A percentile compares a stretch with the other conserved stretches of the same genome.
These are phyloP conservation scores for Campaea margaritaria DNA, from an alignment of 2,888 invertebrate genomes.

Conservation along the genomic window DNA sequence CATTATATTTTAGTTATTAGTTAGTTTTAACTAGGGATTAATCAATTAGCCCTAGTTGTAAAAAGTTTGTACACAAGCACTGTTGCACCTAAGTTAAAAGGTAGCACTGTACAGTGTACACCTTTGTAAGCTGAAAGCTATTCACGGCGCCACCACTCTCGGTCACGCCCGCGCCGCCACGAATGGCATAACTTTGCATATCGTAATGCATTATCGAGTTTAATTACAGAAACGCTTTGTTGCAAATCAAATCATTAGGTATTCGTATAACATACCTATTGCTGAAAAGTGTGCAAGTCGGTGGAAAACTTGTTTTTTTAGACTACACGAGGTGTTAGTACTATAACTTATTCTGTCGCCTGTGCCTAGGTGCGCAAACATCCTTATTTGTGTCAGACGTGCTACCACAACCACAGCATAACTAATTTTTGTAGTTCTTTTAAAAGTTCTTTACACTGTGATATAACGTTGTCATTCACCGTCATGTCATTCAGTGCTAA, in stretches of 20 bases:
- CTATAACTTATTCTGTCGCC: too few species aligned
- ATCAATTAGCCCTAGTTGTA: too few species aligned
- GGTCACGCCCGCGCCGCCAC: neutral
- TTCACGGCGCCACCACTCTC: constrained; percentile 22
- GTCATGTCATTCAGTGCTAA: neutral
- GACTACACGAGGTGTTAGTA: neutral
- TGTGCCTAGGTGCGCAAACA: neutral
- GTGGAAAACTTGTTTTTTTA: neutral
- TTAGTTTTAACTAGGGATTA: too few species aligned
- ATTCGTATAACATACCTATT: neutral
- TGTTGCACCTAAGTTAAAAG: neutral
- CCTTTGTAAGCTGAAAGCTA: constrained; percentile 15
- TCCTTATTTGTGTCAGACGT: neutral
- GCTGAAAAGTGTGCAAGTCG: neutral
- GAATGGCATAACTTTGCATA: constrained; percentile 3
- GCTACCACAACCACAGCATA: too few species aligned
- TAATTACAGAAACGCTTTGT: constrained; percentile 1
- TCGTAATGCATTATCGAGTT: constrained; percentile 1
- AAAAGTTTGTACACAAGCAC: neutral
- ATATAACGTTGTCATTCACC: neutral
- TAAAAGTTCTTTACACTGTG: neutral
- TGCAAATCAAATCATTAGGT: neutral
- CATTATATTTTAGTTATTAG: too few species aligned
- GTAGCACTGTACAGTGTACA: constrained; percentile 18
- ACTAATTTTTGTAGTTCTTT: too few species aligned